phyloP scores from a whole-genome alignment of 2,113 vertebrate genomes.

The Chloroceryle aenea region DNA sequence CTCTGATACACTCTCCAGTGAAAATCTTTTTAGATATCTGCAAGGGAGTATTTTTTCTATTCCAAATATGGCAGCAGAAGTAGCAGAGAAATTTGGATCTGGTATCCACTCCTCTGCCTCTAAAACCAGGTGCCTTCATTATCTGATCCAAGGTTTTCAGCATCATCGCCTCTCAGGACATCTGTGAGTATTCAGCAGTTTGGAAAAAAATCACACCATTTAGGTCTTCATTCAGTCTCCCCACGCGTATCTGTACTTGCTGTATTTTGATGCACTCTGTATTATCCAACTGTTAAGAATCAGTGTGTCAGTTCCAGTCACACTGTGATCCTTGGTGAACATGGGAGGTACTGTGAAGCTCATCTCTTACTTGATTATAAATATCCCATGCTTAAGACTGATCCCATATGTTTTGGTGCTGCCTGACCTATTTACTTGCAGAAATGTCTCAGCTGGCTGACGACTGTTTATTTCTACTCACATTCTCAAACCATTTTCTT shows the following conservation, averaged over 20 bases:
- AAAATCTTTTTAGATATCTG: background rate
- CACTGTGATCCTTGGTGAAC: background rate
- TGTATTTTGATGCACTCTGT: background rate
- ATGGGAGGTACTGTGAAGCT: background rate
- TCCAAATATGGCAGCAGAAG: background rate
- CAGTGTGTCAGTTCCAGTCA: background rate
- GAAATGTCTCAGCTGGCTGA: conserved; percentile 21
- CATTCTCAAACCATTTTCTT: background rate
- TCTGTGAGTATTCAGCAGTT: background rate
- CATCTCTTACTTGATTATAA: conserved; percentile 8
- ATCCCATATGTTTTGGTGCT: conserved; percentile 25
- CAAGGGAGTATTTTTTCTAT: background rate
- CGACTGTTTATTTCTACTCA: background rate
- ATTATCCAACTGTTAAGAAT: background rate
- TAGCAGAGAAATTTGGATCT: background rate
- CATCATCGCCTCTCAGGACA: background rate
- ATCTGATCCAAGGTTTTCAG: background rate
- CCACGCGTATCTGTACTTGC: background rate
- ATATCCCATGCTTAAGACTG: conserved; percentile 11
- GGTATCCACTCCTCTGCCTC: background rate
- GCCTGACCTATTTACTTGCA: conserved; percentile 11
- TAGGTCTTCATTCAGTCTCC: background rate
- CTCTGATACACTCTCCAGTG: background rate
- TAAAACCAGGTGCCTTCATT: background rate
- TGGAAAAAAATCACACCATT: background rate